Evolutionary conservation across 2,113 vertebrate species (phyloP), one percentile per base, ranked within the genome.

Genomic region (Zingel zingel): DNA sequence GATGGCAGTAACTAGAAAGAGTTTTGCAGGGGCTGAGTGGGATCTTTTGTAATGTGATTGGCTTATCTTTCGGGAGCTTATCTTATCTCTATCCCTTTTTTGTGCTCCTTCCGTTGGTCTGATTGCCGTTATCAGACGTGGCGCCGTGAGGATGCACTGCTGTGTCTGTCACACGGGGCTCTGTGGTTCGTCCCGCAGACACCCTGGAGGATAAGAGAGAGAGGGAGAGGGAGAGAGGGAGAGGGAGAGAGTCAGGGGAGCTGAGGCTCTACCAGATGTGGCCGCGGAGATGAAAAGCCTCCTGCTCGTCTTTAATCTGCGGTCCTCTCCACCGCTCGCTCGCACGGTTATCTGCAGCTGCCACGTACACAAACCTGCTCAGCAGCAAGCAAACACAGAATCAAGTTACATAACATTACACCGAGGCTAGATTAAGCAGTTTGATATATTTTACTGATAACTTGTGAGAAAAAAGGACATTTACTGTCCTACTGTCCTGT

Each of bases 251-350:
- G 5, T 33, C 1, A 33, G 30, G 30, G 30, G 30, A 33, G 30
- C 30, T 33, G 30, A 33, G 0, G 30, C 25, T 25, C 25, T 33
- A 5, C 30, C 33, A 36, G 33, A 48, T 68, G 66, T 21, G 23
- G 64, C 79, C 57, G 9, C 79, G 67, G 82, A 73, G 71, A 79
- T 68, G 36, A 81, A 65, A 25, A 71, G 48, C 21, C 68, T 74
- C 62, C 74, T 61, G 68, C 63, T 83, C 21, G 7, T 57, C 74
- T 88, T 73, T 78, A 81, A 69, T 78, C 74, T 66, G 64, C 14
- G 27, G 19, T 76, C 51, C 3, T 21, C 12, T 18, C 25, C 64
- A 8, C 27, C 25, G n/a, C 62, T 47, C 39, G 5, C 45, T 36
- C 59, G 25, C 25, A 11, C 14, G 12, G 64, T 56, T 27, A 18